Evolutionary conservation across 2,113 vertebrate genomes (phyloP).

Genomic region (Elephas maximus): DNA sequence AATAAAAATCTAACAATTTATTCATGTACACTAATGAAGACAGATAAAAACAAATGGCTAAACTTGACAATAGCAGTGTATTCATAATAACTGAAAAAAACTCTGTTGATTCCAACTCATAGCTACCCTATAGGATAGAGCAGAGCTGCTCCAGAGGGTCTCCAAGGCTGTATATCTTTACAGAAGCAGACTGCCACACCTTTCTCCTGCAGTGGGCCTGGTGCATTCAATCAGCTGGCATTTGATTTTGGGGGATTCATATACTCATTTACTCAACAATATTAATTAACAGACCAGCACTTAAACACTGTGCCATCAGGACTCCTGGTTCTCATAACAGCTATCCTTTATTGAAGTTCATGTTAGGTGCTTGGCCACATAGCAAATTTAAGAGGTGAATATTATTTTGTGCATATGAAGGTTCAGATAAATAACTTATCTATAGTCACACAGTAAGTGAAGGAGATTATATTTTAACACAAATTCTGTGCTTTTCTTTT

Average conservation of each 20-base stretch:
- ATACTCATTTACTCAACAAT: no score
- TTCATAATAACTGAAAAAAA: neutral
- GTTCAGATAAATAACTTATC: constrained; percentile 13
- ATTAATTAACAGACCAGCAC: neutral
- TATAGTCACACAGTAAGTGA: neutral
- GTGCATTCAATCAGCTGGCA: neutral
- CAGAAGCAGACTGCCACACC: neutral
- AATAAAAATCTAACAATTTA: constrained; percentile 34
- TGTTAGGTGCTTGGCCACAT: neutral
- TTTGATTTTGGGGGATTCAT: neutral
- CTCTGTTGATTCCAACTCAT: neutral
- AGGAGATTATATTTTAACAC: neutral
- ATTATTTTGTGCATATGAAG: constrained; percentile 18
- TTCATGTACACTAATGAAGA: neutral
- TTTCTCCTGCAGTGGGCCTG: neutral
- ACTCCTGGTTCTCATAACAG: neutral
- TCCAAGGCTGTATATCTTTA: neutral
- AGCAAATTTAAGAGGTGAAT: neutral
- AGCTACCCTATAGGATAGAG: neutral
- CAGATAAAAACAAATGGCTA: neutral
- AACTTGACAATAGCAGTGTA: neutral
- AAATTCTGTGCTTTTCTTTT: constrained; percentile 11
- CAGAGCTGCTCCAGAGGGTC: neutral
- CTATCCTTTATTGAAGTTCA: neutral
- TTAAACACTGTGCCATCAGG: neutral